Evolutionary conservation across 2,797 vertebrate species (phyloP), one percentile per base, ranked within the genome.

Genomic region (Gadopsis marmoratus): DNA sequence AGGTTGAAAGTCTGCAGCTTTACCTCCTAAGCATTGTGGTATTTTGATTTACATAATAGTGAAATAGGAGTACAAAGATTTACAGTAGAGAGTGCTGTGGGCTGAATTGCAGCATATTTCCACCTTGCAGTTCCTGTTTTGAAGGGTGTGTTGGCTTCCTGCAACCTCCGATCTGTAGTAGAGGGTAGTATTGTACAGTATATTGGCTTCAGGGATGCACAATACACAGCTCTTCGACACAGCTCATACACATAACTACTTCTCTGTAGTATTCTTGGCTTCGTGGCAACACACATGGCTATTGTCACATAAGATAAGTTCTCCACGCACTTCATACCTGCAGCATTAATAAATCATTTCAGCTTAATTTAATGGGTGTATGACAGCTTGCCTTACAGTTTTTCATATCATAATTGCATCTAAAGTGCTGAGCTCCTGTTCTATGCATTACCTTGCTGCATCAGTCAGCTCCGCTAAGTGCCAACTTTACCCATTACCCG

Each of bases 381-480:
- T 26, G 47, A 61, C 59, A 12, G 10, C 29, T 65, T 59, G 43
- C 71, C 60, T 63, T 64, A 39, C 70, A 21, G 13, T 72, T 64
- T 61, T 29, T 45, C 62, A 33, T 79, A 81, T 84, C 76, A 74
- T 90, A 79, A 90, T 88, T 83, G n/a, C 77, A 81, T 83, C 77
- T 72, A 43, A 71, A 80, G 63, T 64, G 61, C 61, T 45, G 61
- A 70, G 51, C 74, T 54, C 60, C 47, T 58, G 55, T 29, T 71
- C 13, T 53, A 2, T 63, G 19, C 60, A 76, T 78, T 58, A 64
- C 56, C 26, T 39, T 19, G 58, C 41, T 29, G 64, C 68, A 33
- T 0, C 59, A 41, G 43, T 72, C 47, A 23, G 58, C 62, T 67
- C 53, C 66, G 21, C 51, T 33, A 58, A 55, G 37, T 50, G 60